Evolutionary conservation across 2,888 invertebrate genomes (phyloP).

Genomic region (Temnothorax unifasciatus): DNA sequence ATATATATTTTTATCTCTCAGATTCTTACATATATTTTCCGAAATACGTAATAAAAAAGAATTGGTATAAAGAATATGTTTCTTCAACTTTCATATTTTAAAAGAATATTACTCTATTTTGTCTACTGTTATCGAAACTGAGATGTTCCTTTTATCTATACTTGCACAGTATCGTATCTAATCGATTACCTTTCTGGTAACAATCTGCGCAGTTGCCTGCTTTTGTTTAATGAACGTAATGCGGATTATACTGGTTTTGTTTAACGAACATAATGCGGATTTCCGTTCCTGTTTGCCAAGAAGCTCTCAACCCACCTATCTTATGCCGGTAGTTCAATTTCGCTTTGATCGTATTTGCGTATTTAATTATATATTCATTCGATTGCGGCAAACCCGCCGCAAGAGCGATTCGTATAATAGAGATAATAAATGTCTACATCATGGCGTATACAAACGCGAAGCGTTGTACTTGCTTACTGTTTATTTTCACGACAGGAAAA

Average conservation of each 20-base stretch:
- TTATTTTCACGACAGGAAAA: not conserved
- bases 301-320: not conserved
- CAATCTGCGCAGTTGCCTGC: not conserved
- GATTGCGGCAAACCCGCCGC: not conserved
- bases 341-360: conserved; percentile 12
- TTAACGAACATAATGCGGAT: not conserved
- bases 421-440: not conserved
- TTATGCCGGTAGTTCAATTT: conserved; percentile 11
- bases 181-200: conserved; percentile 3
- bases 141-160: not conserved
- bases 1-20: not conserved
- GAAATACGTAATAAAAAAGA: not conserved
- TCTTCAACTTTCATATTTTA: not conserved
- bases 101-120: conserved; percentile 11
- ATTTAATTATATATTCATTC: not conserved
- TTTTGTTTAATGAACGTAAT: conserved; percentile 27
- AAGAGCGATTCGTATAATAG: not conserved
- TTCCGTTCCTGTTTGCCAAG: not conserved
- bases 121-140: not conserved
- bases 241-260: conserved; percentile 11
- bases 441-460: not conserved
- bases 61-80: not conserved
- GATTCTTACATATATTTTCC: not conserved
- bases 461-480: not conserved
- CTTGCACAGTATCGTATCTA: not conserved